A percentile compares a stretch with the other conserved stretches of the same genome.
Conservation (phyloP, 2,797 vertebrate genomes). For the Halcyon leucocephala region DNA sequence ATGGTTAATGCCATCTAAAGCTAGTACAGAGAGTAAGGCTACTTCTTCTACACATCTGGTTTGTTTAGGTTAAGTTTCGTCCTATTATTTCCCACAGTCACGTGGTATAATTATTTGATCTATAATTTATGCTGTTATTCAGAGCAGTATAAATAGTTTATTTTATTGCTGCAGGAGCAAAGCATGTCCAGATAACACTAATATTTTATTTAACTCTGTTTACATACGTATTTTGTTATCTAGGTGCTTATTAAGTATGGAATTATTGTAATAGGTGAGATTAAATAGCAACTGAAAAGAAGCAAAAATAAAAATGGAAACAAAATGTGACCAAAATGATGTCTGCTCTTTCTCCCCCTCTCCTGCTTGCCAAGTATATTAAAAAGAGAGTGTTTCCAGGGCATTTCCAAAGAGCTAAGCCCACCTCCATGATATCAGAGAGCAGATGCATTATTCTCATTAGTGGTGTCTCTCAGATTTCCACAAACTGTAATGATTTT, state of each 20-base stretch:
- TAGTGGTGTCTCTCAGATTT: neutral
- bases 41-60: neutral
- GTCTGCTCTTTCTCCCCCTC: neutral
- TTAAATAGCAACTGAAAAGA: constrained; percentile 16
- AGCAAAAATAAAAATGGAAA: constrained; percentile 19
- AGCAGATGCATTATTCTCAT: neutral
- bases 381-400: neutral
- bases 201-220: constrained; percentile 34
- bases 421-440: neutral
- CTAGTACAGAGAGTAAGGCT: neutral
- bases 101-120: constrained; percentile 18
- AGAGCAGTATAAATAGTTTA: constrained; percentile 18
- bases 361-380: neutral
- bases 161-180: constrained; percentile 7
- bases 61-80: constrained; percentile 29
- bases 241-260: neutral
- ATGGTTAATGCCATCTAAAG: neutral
- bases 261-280: neutral
- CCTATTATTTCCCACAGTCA: neutral
- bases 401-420: neutral
- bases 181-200: constrained; percentile 32
- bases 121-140: constrained; percentile 13
- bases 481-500: neutral
- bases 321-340: neutral
- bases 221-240: constrained; percentile 15